Evolutionary conservation across 30 jellyfish, hydroid and myxozoan genomes (phyloP).

Genomic region (Sanderia malayensis): DNA sequence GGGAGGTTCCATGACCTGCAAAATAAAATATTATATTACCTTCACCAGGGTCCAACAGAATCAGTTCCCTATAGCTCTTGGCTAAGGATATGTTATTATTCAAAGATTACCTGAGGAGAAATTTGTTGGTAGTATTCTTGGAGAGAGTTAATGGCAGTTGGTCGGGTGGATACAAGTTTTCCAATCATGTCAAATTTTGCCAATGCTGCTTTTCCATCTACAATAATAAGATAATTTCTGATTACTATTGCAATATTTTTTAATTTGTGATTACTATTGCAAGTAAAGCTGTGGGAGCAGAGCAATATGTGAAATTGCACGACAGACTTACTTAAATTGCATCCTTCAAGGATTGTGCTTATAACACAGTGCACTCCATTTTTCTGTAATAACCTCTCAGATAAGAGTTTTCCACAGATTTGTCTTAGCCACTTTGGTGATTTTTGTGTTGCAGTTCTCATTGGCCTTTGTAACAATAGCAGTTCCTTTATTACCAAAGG

Average conservation of each 20-base stretch:
- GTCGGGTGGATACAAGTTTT: slow-evolving; percentile 50
- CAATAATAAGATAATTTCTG: not conserved
- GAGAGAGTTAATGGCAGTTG: slow-evolving; percentile 39
- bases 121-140: slow-evolving; percentile 43
- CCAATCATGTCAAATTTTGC: slow-evolving; percentile 51
- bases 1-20: no score
- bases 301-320: no score
- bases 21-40: no score
- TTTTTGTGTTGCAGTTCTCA: not conserved
- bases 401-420: slow-evolving; percentile 52
- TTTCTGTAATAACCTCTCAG: slow-evolving; percentile 58
- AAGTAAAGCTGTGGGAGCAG: no score
- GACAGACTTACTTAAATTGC: slow-evolving; percentile 42
- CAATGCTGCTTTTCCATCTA: slow-evolving; percentile 30
- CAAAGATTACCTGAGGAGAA: slow-evolving; percentile 50
- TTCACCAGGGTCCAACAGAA: no score
- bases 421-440: slow-evolving; percentile 39
- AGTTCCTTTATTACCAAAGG: slow-evolving; percentile 60
- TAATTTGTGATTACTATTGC: no score
- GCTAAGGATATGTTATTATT: no score
- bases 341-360: slow-evolving; percentile 67
- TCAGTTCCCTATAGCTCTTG: no score
- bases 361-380: slow-evolving; percentile 67
- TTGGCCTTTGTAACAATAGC: slow-evolving; percentile 61
- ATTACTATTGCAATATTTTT: no score